Base-by-base conservation (phyloP, 2,888 invertebrate species). In the Gari tellinella region DNA sequence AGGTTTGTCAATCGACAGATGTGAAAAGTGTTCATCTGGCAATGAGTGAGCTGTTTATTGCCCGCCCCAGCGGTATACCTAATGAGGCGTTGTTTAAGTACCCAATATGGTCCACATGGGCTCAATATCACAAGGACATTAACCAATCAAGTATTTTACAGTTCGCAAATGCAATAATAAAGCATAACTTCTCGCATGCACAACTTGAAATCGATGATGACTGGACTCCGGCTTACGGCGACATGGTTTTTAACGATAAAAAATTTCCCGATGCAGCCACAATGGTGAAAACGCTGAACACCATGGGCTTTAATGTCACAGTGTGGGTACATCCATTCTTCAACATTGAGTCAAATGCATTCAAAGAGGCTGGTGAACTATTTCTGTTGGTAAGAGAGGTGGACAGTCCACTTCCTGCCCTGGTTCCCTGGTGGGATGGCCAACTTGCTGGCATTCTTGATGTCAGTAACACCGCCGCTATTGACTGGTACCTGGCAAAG, bases 61-160 rank as follows among this genome's bases (percentile, higher is more conserved):
- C 72, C 4, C 72, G 94, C 83, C 95, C 96, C 0, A 91, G 57
- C 15, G 94, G 93, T 41, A 91, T 94, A 56, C 96, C 96, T 0
- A 94, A 95, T 81, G 92, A 93, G 67, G 93, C 94, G 62, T 95
- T 97, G 94, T 94, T 97, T 37, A 92, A 93, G 62, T 93, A 95
- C 89, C 97, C 97, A 0, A 94, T 97, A 62, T 97, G 97, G 96
- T 96, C 97, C 0, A 97, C 97, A 0, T 97, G 97, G 97, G 96
- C 96, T 0, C 94, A 94, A 72, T 96, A 95, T 94, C 83, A 95
- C 82, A 93, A 94, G 1, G 93, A 94, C 78, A 95, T 97, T 1
- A 94, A 94, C 78, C 95, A 96, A 70, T 53, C 81, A 7, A 72
- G 65, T 8, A 77, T 88, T 3, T 7, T 86, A 12, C 63, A 84